Conservation (phyloP, 2,888 invertebrate species). For the Alloplasta piceator region DNA sequence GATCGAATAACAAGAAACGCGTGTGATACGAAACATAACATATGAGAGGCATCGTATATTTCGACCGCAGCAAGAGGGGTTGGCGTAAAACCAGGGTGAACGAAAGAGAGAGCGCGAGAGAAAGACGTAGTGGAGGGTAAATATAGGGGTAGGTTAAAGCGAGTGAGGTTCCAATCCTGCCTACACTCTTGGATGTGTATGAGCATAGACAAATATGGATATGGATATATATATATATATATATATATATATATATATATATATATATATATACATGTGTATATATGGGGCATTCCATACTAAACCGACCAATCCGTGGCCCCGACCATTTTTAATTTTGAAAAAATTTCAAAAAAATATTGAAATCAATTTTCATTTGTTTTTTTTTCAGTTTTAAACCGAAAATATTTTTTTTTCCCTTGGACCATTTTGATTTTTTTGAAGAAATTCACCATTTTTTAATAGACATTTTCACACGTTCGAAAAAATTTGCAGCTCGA, state of each 20-base stretch:
- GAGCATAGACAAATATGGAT: constrained; percentile 17
- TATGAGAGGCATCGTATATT: constrained; percentile 35
- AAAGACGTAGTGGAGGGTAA: constrained; percentile 20
- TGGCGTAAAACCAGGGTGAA: background rate
- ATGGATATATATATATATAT: background rate
- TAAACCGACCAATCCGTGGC: no score
- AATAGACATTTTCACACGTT: no score
- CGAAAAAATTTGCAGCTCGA: no score
- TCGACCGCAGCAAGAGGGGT: constrained; percentile 27
- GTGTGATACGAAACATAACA: constrained; percentile 20
- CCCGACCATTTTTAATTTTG: no score
- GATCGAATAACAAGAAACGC: constrained; percentile 48
- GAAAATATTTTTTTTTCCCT: no score
- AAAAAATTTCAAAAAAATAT: no score
- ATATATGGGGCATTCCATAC: no score
- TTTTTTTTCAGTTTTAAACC: no score
- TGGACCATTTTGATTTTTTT: no score
- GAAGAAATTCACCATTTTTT: no score
- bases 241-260: background rate
- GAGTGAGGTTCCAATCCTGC: constrained; percentile 37
- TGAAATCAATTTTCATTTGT: no score
- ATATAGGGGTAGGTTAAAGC: constrained; percentile 42
- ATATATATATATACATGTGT: no score
- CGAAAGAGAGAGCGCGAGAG: constrained; percentile 11
- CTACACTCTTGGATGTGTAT: constrained; percentile 24